phyloP scores from a whole-genome alignment of 1,140 invertebrate genomes.

The Pollicipes pollicipes region DNA sequence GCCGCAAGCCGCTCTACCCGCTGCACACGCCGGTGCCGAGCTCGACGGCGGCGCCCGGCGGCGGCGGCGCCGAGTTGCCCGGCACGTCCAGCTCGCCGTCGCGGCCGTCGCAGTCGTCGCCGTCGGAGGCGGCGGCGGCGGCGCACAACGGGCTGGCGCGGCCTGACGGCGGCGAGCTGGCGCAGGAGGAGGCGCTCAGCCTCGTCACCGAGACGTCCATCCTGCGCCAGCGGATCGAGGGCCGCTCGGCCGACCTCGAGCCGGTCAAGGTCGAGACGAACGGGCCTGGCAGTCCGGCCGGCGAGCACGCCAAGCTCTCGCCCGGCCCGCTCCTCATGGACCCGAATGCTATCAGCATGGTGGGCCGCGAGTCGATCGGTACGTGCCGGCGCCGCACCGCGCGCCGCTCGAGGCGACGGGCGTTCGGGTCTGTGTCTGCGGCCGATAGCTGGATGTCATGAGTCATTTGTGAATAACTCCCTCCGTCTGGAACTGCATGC shows the following conservation, averaged over 20 bases:
- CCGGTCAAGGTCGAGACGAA: not conserved
- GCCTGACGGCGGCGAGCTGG: not conserved
- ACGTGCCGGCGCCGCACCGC: too few relatives aligned
- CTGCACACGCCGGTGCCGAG: not conserved
- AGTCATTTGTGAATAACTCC: too few relatives aligned
- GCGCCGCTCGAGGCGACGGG: too few relatives aligned
- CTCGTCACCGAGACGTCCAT: slow-evolving; percentile 18
- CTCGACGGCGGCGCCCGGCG: too few relatives aligned
- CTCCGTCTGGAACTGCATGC: too few relatives aligned
- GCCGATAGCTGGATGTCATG: too few relatives aligned
- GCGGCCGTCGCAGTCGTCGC: slow-evolving; percentile 9
- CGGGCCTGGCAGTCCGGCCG: not conserved
- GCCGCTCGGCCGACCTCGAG: slow-evolving; percentile 5
- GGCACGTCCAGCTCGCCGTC: not conserved
- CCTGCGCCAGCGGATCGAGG: slow-evolving; percentile 19
- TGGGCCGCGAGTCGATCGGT: not conserved
- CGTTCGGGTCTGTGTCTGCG: too few relatives aligned
- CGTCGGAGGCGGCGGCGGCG: not conserved
- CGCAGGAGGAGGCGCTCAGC: slow-evolving; percentile 15
- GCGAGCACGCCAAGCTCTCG: not conserved
- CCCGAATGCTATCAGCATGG: slow-evolving; percentile 4
- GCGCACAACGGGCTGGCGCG: not conserved
- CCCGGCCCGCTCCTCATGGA: not conserved
- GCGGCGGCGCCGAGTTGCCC: not conserved
- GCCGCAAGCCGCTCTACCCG: not conserved